Evolutionary conservation across 2,888 invertebrate genomes (phyloP).

Genomic region (Tipula helvola): DNA sequence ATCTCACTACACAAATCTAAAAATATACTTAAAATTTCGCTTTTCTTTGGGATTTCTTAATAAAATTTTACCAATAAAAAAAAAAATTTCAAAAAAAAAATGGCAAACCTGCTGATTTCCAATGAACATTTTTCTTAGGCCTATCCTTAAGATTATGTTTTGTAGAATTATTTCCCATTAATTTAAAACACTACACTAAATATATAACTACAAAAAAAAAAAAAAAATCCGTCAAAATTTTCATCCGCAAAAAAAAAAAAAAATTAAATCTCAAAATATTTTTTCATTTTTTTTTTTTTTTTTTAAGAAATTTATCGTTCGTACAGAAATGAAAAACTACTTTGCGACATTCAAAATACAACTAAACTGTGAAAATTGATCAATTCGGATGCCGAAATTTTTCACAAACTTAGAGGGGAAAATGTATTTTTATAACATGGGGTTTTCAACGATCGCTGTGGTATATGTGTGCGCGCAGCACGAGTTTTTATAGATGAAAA

Average conservation of each 20-base stretch:
- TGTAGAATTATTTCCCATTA: conserved; percentile 52
- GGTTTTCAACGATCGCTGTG: background rate
- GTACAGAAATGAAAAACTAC: background rate
- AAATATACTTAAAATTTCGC: conserved; percentile 1
- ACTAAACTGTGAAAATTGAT: background rate
- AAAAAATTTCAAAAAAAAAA: background rate
- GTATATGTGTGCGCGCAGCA: background rate
- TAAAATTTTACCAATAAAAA: background rate
- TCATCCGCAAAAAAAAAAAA: background rate
- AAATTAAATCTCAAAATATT: conserved; percentile 1
- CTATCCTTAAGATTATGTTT: conserved; percentile 42
- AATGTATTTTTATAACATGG: background rate
- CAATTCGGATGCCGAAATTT: background rate
- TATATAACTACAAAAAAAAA: background rate
- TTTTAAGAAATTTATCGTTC: background rate
- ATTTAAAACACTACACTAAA: background rate
- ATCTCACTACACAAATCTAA: conserved; percentile 6
- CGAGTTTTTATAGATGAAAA: background rate
- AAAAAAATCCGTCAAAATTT: background rate
- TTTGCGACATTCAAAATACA: conserved; percentile 6
- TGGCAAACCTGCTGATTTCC: conserved; percentile 69
- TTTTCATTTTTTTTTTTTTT: background rate
- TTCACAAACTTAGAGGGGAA: background rate
- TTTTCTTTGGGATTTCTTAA: conserved; percentile 6
- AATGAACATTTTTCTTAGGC: conserved; percentile 66